Conservation (phyloP, 2,888 invertebrate species). For the Tenthredo amoena region DNA sequence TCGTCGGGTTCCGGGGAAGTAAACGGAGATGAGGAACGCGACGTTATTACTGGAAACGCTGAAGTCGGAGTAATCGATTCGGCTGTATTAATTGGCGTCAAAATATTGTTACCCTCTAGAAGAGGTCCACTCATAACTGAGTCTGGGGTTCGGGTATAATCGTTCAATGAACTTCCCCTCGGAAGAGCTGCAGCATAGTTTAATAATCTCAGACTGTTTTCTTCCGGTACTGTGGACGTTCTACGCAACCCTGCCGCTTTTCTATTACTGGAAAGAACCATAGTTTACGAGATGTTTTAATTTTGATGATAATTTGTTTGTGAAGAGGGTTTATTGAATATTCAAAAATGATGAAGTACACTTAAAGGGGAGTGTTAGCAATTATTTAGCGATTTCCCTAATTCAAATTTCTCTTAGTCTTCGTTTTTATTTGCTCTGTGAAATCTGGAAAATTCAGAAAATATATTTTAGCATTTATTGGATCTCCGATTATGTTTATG, state of each 20-base stretch:
- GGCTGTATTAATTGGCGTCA: slow-evolving; percentile 65
- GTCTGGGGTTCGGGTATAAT: slow-evolving; percentile 65
- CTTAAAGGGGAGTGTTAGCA: background rate
- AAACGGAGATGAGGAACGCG: slow-evolving; percentile 63
- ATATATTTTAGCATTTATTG: background rate
- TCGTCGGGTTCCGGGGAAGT: slow-evolving; percentile 61
- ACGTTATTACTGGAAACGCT: slow-evolving; percentile 64
- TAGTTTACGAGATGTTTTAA: background rate
- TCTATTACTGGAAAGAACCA: slow-evolving; percentile 58
- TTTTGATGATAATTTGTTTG: background rate
- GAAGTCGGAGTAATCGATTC: slow-evolving; percentile 67
- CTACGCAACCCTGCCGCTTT: slow-evolving; percentile 62
- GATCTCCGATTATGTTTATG: too few relatives aligned
- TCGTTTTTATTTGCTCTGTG: background rate
- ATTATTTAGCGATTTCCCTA: background rate
- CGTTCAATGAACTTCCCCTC: slow-evolving; percentile 63
- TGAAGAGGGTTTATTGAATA: background rate
- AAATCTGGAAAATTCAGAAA: background rate
- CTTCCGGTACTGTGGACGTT: slow-evolving; percentile 71
- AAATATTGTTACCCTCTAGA: slow-evolving; percentile 61
- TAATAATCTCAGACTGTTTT: slow-evolving; percentile 51
- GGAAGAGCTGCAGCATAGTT: slow-evolving; percentile 60
- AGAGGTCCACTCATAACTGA: slow-evolving; percentile 67
- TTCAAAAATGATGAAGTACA: background rate
- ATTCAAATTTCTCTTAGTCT: background rate